These are phyloP conservation scores for Sisor rabdophorus DNA, from an alignment of 2,113 vertebrate species.

Conservation along the genomic window DNA sequence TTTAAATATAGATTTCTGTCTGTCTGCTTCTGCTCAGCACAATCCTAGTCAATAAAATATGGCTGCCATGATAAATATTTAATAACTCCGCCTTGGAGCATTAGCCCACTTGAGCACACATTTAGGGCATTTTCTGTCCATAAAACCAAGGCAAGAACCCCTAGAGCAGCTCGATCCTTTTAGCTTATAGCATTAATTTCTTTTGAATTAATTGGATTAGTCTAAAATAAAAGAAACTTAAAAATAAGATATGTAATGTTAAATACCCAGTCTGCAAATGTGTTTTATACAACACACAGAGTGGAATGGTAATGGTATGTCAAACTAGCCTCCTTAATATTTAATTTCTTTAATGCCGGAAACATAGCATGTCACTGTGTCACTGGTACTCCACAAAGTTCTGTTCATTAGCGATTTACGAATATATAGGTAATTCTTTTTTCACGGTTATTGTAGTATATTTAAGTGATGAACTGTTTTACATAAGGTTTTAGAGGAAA, in stretches of 20 bases:
- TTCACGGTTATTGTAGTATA: not conserved
- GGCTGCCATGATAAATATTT: constrained; percentile 67
- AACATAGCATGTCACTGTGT: not conserved
- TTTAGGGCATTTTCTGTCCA: constrained; percentile 59
- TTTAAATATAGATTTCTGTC: constrained; percentile 44
- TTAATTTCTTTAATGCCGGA: not conserved
- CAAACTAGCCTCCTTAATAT: not conserved
- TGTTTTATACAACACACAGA: not conserved
- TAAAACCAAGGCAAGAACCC: constrained; percentile 35
- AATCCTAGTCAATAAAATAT: constrained; percentile 72
- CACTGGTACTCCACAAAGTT: too few relatives aligned
- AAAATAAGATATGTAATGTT: not conserved
- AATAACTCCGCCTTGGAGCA: constrained; percentile 68
- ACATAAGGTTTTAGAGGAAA: not conserved
- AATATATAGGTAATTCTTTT: not conserved
- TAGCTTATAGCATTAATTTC: constrained; percentile 22
- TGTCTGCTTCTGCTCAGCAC: constrained; percentile 45
- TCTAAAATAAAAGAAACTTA: not conserved
- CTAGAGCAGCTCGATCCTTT: constrained; percentile 36
- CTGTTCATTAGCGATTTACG: too few relatives aligned
- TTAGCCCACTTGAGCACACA: constrained; percentile 72
- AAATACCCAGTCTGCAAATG: not conserved
- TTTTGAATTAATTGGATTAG: not conserved
- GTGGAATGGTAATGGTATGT: too few relatives aligned
- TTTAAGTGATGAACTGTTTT: not conserved